Percentiles rank a stretch among this genome's conserved stretches.
These are phyloP conservation scores for Pseudorasbora parva DNA, from an alignment of 2,113 vertebrate genomes.

Conservation along the genomic window DNA sequence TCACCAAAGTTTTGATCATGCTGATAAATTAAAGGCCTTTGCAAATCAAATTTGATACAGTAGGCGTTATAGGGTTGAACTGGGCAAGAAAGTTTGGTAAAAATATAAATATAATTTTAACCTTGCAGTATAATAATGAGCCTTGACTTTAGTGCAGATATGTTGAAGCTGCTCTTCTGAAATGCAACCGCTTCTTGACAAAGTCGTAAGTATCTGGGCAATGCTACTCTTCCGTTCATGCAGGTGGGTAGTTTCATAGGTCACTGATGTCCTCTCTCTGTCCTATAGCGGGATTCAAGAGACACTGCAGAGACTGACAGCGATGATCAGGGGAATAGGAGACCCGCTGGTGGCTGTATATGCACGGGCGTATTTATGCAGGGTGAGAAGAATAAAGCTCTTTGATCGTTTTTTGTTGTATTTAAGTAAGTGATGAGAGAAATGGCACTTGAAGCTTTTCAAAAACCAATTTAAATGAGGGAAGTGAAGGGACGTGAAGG, in stretches of 20 bases:
- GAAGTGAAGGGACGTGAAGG: no score
- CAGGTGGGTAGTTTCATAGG: background rate
- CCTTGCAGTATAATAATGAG: background rate
- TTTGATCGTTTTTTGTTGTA: background rate
- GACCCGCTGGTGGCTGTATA: constrained; percentile 96
- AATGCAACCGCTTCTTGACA: constrained; percentile 93
- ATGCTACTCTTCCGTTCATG: background rate
- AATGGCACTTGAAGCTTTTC: no score
- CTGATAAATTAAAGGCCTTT: background rate
- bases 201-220: constrained; percentile 79
- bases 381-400: constrained; percentile 75
- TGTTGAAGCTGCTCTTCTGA: constrained; percentile 93
- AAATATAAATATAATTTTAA: background rate
- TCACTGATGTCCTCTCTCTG: background rate
- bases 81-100: background rate
- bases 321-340: constrained; percentile 94
- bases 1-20: background rate
- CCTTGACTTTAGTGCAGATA: constrained; percentile 84
- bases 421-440: background rate
- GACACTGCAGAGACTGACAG: constrained; percentile 88
- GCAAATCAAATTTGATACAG: background rate
- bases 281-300: constrained; percentile 80
- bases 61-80: background rate
- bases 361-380: constrained; percentile 94
- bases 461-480: no score